Evolutionary conservation across 2,888 invertebrate species (phyloP).

Genomic region (Chaitophorus viminalis): DNA sequence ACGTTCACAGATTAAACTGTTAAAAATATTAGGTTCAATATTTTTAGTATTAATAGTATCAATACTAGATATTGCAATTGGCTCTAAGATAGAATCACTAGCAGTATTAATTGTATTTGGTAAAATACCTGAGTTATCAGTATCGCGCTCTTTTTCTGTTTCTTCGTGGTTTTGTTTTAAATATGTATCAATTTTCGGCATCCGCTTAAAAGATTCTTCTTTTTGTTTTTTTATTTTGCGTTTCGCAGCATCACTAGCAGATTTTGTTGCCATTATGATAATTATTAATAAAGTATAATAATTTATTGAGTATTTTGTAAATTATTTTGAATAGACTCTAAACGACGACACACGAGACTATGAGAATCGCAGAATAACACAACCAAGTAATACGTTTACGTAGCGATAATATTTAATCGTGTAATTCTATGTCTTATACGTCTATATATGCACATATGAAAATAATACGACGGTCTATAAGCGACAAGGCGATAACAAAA

Average conservation of each 20-base stretch:
- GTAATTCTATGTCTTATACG: not conserved
- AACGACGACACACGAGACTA: too few species aligned
- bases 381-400: not conserved
- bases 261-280: conserved; percentile 30
- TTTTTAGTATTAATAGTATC: conserved; percentile 39
- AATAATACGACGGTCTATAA: not conserved
- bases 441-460: too few species aligned
- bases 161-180: conserved; percentile 1
- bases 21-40: conserved; percentile 43
- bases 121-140: conserved; percentile 30
- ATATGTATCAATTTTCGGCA: conserved; percentile 30
- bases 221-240: conserved; percentile 35
- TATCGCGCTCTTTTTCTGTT: conserved; percentile 36
- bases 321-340: conserved; percentile 21
- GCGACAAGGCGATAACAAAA: conserved; percentile 24
- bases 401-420: conserved; percentile 32
- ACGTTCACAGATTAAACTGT: too few species aligned
- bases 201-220: too few species aligned
- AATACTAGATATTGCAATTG: conserved; percentile 22
- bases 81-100: conserved; percentile 18
- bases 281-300: conserved; percentile 26
- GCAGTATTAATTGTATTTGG: conserved; percentile 31
- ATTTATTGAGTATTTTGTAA: conserved; percentile 13
- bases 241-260: conserved; percentile 13
- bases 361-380: conserved; percentile 31